phyloP scores from a whole-genome alignment of 2,888 invertebrate species.

The Micropterix aruncella region DNA sequence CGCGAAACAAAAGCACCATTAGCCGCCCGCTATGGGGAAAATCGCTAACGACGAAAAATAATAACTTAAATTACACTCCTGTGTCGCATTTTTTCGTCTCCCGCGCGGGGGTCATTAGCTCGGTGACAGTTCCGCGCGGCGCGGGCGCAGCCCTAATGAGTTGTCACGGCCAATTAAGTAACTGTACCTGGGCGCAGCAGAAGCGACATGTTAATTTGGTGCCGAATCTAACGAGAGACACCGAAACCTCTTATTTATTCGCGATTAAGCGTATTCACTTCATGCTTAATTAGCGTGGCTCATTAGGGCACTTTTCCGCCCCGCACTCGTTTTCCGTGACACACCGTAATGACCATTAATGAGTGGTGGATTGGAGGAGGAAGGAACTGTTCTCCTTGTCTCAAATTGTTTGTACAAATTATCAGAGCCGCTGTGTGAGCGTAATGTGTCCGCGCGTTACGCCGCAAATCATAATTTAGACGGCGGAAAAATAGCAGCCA shows the following conservation, averaged over 20 bases:
- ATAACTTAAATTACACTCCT: too few relatives aligned
- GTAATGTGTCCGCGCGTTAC: too few relatives aligned
- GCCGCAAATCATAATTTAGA: too few relatives aligned
- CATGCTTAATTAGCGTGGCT: background rate
- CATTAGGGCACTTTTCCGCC: too few relatives aligned
- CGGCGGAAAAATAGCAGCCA: too few relatives aligned
- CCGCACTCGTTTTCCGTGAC: background rate
- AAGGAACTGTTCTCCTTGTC: constrained; percentile 2
- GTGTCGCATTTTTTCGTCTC: too few relatives aligned
- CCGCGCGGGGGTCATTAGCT: too few relatives aligned
- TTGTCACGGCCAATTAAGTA: background rate
- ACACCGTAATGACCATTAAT: background rate
- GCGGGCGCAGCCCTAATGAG: background rate
- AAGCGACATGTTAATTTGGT: background rate
- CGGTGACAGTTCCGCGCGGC: background rate
- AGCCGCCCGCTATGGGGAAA: too few relatives aligned
- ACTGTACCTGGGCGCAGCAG: background rate
- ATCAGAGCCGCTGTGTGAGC: too few relatives aligned
- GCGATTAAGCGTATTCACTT: background rate
- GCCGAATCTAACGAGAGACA: background rate
- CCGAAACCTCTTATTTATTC: background rate
- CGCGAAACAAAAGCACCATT: too few relatives aligned
- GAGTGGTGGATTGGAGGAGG: constrained; percentile 1
- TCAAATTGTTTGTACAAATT: too few relatives aligned
- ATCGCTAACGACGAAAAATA: too few relatives aligned